Conservation (phyloP, 2,113 vertebrate genomes). For the Melanostigma gelatinosum region DNA sequence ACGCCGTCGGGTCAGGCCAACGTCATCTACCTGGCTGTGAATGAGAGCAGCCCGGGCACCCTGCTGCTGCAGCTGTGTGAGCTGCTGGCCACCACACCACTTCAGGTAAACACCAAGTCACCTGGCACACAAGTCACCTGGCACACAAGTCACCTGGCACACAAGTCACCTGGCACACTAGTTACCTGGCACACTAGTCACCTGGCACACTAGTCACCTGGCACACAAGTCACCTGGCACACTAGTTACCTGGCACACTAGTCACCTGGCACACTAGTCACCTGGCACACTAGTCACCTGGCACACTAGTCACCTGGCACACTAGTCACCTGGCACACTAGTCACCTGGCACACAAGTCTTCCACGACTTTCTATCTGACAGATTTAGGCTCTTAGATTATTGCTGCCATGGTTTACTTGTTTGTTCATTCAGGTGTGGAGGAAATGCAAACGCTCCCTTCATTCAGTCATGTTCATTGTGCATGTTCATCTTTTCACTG, state of each 20-base stretch:
- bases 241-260: neutral
- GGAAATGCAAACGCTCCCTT: neutral
- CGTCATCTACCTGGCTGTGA: conserved; percentile 90
- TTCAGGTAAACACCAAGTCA: conserved; percentile 79
- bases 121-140: too few relatives aligned
- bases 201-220: too few relatives aligned
- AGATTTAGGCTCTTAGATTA: neutral
- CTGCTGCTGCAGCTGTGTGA: conserved; percentile 94
- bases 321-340: too few relatives aligned
- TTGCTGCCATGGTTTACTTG: neutral
- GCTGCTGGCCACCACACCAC: conserved; percentile 91
- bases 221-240: neutral
- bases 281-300: too few relatives aligned
- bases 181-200: neutral
- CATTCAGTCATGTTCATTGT: conserved; percentile 21
- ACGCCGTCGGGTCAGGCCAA: conserved; percentile 87
- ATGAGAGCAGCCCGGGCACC: conserved; percentile 93
- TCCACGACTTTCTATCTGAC: neutral
- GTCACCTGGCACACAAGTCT: neutral
- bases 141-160: neutral
- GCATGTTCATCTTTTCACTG: conserved; percentile 19
- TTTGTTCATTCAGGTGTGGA: neutral
- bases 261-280: neutral
- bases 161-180: too few relatives aligned
- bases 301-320: neutral